A percentile compares a stretch with the other conserved stretches of the same genome.
phyloP scores from a whole-genome alignment of 92 coral and sea anemone genomes.

The Porites rus region DNA sequence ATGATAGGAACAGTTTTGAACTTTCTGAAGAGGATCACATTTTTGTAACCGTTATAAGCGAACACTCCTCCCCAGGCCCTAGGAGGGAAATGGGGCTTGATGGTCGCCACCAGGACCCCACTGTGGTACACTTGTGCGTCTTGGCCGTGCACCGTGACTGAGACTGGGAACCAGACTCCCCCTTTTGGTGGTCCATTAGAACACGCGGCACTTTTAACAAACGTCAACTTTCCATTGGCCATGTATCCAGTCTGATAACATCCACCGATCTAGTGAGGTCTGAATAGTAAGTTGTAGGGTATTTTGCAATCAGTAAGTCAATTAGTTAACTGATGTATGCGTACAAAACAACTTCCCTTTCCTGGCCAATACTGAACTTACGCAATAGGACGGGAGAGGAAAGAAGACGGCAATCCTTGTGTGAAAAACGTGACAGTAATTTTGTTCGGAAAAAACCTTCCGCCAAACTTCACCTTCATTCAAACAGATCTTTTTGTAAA shows the following conservation, averaged over 20 bases:
- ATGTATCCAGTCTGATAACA: conserved; percentile 48
- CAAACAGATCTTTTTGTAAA: no score
- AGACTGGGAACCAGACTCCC: conserved; percentile 47
- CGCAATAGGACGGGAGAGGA: no score
- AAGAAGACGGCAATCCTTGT: no score
- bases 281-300: not conserved
- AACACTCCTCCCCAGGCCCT: conserved; percentile 40
- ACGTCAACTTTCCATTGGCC: conserved; percentile 8
- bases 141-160: conserved; percentile 35
- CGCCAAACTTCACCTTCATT: no score
- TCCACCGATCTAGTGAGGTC: conserved; percentile 41
- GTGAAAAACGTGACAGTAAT: no score
- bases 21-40: conserved; percentile 32
- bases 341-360: no score
- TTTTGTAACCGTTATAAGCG: conserved; percentile 18
- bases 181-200: conserved; percentile 58
- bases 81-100: conserved; percentile 28
- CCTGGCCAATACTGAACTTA: no score
- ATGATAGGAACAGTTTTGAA: conserved; percentile 16
- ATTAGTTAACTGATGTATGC: no score
- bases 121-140: conserved; percentile 19
- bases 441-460: no score
- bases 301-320: not conserved
- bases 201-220: conserved; percentile 12
- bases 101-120: conserved; percentile 33